Evolutionary conservation across 2,888 invertebrate genomes (phyloP), one percentile per base, ranked within the genome.

Genomic region (Lasioglossum lativentre): DNA sequence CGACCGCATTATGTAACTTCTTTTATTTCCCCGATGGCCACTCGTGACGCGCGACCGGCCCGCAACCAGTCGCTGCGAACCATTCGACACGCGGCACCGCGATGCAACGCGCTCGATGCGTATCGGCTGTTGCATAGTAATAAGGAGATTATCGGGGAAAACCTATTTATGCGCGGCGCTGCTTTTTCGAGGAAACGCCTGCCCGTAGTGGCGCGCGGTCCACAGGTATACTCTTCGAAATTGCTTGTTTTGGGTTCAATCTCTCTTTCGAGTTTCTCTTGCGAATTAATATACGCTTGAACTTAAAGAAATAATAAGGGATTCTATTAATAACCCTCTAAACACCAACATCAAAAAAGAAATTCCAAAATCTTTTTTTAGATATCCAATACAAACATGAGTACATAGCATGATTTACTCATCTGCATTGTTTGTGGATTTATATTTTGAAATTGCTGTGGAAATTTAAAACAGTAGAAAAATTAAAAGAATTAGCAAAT

Each of bases 81-180:
- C n/a, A n/a, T n/a, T 52, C 23, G 52, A 52, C 52, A n/a, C 52
- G 23, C 12, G 23, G 68, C 68, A 38, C 38, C 68, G 40, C 27
- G 16, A 63, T 27, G 59, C 59, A 34, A 66, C 34, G 66, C 66
- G 63, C n/a, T 38, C 81, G 87, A 89, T 89, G 80, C 83, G 75
- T 80, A 89, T 83, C 80, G 82, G 78, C 56, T 74, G 63, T 83
- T 75, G 78, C 83, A 76, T 83, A 63, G 63, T 89, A 86, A 88
- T 86, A 86, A 78, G 80, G 83, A 77, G 45, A 76, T 83, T 76
- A 80, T 71, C 78, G 52, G n/a, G 56, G 72, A 42, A 45, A 77
- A 72, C 76, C 86, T 86, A 82, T 88, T 88, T 82, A 68, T 47
- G 76, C 77, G 56, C 30, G 80, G 30, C 27, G 30, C 10, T 40